phyloP scores from a whole-genome alignment of 2,888 invertebrate genomes.

The Pollenia labialis region DNA sequence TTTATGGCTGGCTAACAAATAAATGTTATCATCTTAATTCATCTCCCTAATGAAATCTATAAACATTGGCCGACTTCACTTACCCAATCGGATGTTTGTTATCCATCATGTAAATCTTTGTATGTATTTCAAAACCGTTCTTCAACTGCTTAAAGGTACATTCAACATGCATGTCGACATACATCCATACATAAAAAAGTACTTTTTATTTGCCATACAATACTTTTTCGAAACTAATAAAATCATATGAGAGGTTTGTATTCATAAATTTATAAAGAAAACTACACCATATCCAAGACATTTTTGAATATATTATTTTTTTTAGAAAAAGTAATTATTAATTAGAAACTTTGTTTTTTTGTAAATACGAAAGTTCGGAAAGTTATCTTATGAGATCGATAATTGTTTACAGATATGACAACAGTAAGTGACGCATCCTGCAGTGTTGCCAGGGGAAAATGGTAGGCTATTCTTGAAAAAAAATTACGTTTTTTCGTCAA shows the following conservation, averaged over 20 bases:
- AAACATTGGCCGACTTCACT: constrained; percentile 39
- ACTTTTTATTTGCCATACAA: constrained; percentile 42
- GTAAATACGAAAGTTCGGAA: too few species aligned
- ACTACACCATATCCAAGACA: constrained; percentile 46
- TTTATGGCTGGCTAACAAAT: constrained; percentile 28
- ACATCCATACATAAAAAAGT: constrained; percentile 1
- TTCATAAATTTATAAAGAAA: constrained; percentile 22
- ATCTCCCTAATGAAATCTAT: constrained; percentile 58
- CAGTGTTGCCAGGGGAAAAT: too few species aligned
- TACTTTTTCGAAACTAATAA: constrained; percentile 48
- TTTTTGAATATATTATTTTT: not conserved
- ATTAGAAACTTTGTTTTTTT: too few species aligned
- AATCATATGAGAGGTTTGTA: constrained; percentile 46
- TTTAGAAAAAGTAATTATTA: too few species aligned
- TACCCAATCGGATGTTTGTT: constrained; percentile 59
- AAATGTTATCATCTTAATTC: constrained; percentile 51
- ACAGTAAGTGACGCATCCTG: too few species aligned
- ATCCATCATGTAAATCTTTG: constrained; percentile 64
- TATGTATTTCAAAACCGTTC: constrained; percentile 48
- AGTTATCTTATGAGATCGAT: too few species aligned
- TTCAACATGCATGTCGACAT: not conserved
- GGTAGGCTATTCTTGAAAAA: too few species aligned
- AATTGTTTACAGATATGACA: too few species aligned
- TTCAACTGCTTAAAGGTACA: constrained; percentile 37
- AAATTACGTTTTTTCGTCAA: too few species aligned